Percentiles rank a stretch among this genome's conserved stretches.
Evolutionary conservation across 1,140 invertebrate species (phyloP).

Genomic region (Drosophila littoralis): DNA sequence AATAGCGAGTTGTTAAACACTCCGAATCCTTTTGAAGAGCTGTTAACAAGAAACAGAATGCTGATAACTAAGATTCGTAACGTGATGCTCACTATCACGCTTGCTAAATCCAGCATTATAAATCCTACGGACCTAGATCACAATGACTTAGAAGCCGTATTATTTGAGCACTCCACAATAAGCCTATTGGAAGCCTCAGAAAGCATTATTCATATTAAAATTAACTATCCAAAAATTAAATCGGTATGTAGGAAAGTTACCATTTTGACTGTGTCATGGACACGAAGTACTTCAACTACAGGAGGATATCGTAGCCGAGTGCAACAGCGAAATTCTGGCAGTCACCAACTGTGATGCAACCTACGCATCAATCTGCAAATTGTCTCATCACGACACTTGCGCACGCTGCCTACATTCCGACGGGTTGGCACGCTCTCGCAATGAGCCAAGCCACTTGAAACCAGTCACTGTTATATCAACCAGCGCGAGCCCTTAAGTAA

Average conservation of each 20-base stretch:
- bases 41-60: not conserved
- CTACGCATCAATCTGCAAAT: not conserved
- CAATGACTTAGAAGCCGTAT: not conserved
- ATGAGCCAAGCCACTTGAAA: no score
- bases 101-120: no score
- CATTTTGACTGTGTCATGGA: not conserved
- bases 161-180: not conserved
- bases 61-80: not conserved
- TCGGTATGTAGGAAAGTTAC: not conserved
- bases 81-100: no score
- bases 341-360: no score
- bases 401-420: not conserved
- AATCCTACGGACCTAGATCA: no score
- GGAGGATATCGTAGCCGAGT: not conserved
- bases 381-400: not conserved
- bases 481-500: no score
- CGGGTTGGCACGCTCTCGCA: not conserved
- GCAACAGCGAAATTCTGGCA: no score
- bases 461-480: no score
- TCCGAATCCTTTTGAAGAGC: not conserved
- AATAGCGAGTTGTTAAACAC: not conserved
- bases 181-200: not conserved
- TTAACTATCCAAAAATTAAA: not conserved
- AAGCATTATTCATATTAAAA: not conserved
- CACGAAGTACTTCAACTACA: not conserved